Evolutionary conservation across 1,140 invertebrate species (phyloP).

Genomic region (Ganaspis sp.): DNA sequence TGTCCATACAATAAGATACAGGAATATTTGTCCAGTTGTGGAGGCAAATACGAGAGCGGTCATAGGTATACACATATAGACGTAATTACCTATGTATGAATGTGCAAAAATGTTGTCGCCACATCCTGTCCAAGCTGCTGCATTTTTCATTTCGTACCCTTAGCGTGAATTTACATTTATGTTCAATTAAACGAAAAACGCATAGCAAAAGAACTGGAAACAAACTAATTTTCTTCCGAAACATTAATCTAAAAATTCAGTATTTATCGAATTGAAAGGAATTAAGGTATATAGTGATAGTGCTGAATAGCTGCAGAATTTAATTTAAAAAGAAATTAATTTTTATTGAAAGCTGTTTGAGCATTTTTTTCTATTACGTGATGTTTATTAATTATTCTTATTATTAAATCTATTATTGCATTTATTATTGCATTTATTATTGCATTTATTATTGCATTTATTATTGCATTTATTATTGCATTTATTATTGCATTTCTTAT

Average conservation of each 20-base stretch:
- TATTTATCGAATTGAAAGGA: neutral
- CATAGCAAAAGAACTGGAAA: neutral
- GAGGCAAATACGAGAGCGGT: neutral
- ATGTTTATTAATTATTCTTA: too few relatives aligned
- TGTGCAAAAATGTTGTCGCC: constrained; percentile 44
- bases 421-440: too few relatives aligned
- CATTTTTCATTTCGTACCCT: constrained; percentile 49
- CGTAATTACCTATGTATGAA: constrained; percentile 33
- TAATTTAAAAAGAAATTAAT: too few relatives aligned
- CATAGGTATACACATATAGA: neutral
- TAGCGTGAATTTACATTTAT: neutral
- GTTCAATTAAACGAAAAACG: constrained; percentile 2
- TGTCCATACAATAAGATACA: neutral
- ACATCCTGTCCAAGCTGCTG: constrained; percentile 40
- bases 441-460: too few relatives aligned
- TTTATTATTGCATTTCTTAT: too few relatives aligned
- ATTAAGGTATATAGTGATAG: too few relatives aligned
- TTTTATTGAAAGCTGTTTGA: too few relatives aligned
- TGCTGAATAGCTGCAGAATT: too few relatives aligned
- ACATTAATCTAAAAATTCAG: neutral
- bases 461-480: too few relatives aligned
- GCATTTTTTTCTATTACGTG: too few relatives aligned
- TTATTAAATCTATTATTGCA: too few relatives aligned
- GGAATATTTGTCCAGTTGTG: neutral
- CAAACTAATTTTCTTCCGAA: neutral